Percentiles rank a stretch among this genome's conserved stretches.
Conservation (phyloP, 2,113 vertebrate species). For the Sphyrna mokarran region DNA sequence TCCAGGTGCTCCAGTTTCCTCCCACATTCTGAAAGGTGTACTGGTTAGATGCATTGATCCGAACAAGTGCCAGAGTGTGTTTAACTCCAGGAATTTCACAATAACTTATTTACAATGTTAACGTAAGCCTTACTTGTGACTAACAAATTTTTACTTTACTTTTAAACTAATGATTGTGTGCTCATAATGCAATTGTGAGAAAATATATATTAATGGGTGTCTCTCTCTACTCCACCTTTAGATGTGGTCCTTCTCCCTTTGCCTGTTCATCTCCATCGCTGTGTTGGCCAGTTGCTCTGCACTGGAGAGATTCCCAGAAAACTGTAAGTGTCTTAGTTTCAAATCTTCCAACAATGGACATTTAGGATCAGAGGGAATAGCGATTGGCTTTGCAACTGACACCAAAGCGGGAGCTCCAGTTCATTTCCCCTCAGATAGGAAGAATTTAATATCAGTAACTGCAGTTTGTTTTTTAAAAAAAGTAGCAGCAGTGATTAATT, state of each 20-base stretch:
- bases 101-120: no score
- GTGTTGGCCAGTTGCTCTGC: background rate
- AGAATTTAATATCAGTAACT: background rate
- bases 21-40: no score
- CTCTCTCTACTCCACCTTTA: background rate
- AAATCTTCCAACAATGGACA: background rate
- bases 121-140: no score
- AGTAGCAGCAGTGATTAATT: background rate
- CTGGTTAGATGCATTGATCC: no score
- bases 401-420: background rate
- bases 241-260: background rate
- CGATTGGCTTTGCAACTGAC: background rate
- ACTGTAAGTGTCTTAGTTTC: background rate
- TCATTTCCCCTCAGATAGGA: background rate
- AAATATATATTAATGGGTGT: background rate
- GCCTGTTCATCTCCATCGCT: background rate
- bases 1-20: no score
- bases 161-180: background rate
- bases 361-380: background rate
- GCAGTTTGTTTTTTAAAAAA: background rate
- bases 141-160: no score
- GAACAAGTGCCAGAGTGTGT: no score
- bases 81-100: no score
- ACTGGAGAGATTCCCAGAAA: slow-evolving; percentile 7
- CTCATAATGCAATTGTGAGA: background rate